Conservation (phyloP, 1,140 invertebrate genomes). For the Aphelinus atriplicis region DNA sequence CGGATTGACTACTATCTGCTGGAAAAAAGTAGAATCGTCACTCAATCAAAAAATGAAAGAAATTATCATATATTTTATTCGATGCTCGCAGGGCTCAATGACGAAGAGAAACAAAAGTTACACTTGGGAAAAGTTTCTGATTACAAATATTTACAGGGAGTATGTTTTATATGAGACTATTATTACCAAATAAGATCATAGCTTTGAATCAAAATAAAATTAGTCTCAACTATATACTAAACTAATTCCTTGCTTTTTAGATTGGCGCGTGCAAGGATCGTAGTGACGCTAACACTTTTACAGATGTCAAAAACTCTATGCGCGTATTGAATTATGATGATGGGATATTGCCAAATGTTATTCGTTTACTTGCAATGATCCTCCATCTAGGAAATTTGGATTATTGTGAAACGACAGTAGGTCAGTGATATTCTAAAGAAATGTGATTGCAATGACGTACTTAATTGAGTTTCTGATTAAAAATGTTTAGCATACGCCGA, state of each 20-base stretch:
- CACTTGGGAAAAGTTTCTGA: slow-evolving; percentile 76
- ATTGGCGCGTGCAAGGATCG: slow-evolving; percentile 79
- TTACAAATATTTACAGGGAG: slow-evolving; percentile 86
- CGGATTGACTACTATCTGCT: slow-evolving; percentile 95
- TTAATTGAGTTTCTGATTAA: too few species aligned
- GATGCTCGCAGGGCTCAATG: slow-evolving; percentile 84
- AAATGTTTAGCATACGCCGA: slow-evolving; percentile 75
- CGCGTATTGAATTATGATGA: slow-evolving; percentile 91
- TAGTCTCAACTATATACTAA: too few species aligned
- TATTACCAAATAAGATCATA: too few species aligned
- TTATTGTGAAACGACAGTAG: slow-evolving; percentile 79
- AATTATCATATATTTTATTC: slow-evolving; percentile 98
- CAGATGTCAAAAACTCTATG: slow-evolving; percentile 88
- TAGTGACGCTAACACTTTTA: slow-evolving; percentile 86
- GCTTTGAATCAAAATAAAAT: too few species aligned
- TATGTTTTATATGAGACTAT: slow-evolving; percentile 50
- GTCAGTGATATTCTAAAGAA: slow-evolving; percentile 52
- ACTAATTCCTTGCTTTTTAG: slow-evolving; percentile 44
- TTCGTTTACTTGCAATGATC: slow-evolving; percentile 84
- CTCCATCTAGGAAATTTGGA: slow-evolving; percentile 91
- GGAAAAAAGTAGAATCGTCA: slow-evolving; percentile 94
- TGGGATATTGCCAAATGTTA: slow-evolving; percentile 84
- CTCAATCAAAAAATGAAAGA: slow-evolving; percentile 87
- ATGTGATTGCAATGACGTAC: too few species aligned
- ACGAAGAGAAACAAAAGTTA: slow-evolving; percentile 83